These are phyloP conservation scores for Baryphthengus martii DNA, from an alignment of 2,113 vertebrate species.

Conservation along the genomic window DNA sequence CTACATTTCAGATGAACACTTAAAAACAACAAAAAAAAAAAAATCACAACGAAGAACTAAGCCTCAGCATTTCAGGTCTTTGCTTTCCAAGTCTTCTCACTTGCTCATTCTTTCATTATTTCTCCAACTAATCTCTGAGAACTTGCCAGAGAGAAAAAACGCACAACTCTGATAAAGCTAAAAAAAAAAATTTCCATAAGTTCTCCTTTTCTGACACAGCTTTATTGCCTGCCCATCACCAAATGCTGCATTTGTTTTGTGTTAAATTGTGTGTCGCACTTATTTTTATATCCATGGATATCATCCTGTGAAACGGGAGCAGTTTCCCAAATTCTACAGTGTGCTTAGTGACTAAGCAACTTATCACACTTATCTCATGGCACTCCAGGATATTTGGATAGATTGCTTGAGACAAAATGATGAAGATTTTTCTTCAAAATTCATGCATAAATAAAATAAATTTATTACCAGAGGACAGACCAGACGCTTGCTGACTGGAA, in stretches of 20 bases:
- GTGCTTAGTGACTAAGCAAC: neutral
- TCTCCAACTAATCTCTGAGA: neutral
- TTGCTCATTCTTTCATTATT: neutral
- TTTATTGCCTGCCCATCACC: neutral
- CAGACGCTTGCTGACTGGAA: constrained; percentile 42
- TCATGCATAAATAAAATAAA: constrained; percentile 2
- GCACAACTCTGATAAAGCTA: neutral
- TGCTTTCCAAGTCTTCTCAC: neutral
- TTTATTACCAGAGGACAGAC: constrained; percentile 23
- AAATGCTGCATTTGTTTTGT: neutral
- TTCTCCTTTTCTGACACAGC: neutral
- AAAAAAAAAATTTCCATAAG: neutral
- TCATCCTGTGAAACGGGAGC: neutral
- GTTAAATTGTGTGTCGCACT: neutral
- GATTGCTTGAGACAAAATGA: neutral
- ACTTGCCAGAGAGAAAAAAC: neutral
- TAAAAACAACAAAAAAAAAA: neutral
- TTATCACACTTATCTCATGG: neutral
- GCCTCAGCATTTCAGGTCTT: neutral
- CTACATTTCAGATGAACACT: neutral
- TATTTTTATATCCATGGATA: neutral
- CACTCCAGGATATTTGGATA: neutral
- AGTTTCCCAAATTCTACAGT: neutral
- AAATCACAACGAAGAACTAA: neutral
- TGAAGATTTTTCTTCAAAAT: constrained; percentile 25